phyloP scores from a whole-genome alignment of 2,113 vertebrate genomes.

The Sphyrna mokarran region DNA sequence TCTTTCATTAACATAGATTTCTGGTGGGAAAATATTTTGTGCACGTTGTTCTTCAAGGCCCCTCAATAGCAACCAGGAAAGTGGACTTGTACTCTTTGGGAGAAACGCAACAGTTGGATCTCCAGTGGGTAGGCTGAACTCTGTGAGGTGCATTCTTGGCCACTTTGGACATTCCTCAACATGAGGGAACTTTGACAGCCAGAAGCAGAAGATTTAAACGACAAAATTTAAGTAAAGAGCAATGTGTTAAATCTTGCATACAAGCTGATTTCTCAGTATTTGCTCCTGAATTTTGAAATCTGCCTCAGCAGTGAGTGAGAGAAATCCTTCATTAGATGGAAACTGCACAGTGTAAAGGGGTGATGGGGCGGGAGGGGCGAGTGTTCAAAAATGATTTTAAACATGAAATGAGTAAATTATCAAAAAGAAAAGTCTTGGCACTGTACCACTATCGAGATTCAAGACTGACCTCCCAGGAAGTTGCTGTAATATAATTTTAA shows the following conservation, averaged over 20 bases:
- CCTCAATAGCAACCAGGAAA: background rate
- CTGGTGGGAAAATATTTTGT: background rate
- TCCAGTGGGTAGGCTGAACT: background rate
- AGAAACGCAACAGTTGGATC: background rate
- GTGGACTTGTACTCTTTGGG: background rate
- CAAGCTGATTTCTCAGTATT: background rate
- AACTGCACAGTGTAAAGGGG: background rate
- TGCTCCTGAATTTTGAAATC: background rate
- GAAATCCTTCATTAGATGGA: background rate
- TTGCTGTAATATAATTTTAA: background rate
- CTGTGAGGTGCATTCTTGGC: background rate
- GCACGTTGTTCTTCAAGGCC: background rate
- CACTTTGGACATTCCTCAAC: background rate
- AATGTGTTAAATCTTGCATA: too few species aligned
- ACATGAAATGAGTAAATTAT: background rate
- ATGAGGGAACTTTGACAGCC: background rate
- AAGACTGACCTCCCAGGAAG: background rate
- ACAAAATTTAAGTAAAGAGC: too few species aligned
- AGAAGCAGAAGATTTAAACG: background rate
- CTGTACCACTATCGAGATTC: background rate
- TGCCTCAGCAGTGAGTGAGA: too few species aligned
- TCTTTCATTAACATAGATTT: background rate
- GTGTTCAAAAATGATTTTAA: background rate
- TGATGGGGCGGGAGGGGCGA: background rate
- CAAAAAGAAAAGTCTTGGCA: background rate